Evolutionary conservation across 2,113 vertebrate species (phyloP).

Genomic region (Columbina picui): DNA sequence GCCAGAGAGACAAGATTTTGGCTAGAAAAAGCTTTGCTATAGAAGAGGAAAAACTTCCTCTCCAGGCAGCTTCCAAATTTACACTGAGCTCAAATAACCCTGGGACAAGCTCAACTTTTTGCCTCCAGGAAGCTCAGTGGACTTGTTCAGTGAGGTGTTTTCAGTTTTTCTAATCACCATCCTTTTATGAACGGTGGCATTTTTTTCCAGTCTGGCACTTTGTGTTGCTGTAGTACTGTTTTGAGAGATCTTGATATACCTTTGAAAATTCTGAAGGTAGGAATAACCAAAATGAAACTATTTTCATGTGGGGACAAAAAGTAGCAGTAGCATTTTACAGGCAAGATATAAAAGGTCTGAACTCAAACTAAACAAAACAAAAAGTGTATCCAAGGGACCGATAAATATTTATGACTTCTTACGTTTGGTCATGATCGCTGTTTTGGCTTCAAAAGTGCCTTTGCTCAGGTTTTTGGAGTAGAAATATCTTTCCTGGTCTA

Average conservation of each 20-base stretch:
- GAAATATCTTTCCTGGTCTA: background rate
- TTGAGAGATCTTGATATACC: background rate
- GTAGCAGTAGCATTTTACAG: background rate
- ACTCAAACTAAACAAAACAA: slow-evolving; percentile 9
- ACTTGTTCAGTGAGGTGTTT: background rate
- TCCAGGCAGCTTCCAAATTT: slow-evolving; percentile 25
- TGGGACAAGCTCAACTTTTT: background rate
- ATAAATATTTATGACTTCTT: slow-evolving; percentile 51
- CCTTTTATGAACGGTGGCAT: background rate
- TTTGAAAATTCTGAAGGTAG: background rate
- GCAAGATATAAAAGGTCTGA: background rate
- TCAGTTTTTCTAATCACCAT: background rate
- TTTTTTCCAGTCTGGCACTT: background rate
- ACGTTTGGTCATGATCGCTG: background rate
- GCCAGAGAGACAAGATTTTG: background rate
- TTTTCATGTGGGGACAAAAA: background rate
- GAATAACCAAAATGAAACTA: background rate
- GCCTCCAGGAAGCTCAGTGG: background rate
- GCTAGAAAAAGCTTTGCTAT: slow-evolving; percentile 7
- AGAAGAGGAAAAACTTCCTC: background rate
- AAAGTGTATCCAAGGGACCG: slow-evolving; percentile 39
- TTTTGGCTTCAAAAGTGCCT: background rate
- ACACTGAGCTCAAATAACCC: background rate
- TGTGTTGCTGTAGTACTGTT: background rate
- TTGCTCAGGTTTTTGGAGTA: background rate